Evolutionary conservation across 1,140 invertebrate species (phyloP), one percentile per base, ranked within the genome.

Genomic region (Thaumatotibia leucotreta): DNA sequence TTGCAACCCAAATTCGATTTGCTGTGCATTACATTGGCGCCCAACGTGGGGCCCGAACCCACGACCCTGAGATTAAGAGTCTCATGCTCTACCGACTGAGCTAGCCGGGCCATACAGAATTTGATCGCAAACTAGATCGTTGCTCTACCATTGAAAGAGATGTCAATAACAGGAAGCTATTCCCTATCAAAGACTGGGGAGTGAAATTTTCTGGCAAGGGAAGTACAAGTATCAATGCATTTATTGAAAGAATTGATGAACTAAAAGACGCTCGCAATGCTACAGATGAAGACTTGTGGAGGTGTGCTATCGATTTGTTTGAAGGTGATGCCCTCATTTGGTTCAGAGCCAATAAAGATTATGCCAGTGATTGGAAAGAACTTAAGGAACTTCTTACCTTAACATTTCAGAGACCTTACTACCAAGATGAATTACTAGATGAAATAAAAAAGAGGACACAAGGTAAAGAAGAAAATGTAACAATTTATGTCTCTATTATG

Each of bases 381-480:
- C 54, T 76, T 10, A 61, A 69, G 27, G n/a, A 62, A n/a, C 35
- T 74, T 10, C 22, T 72, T 17, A 68, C 63, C 20, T 32, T 33
- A 8, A 69, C 68, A 32, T 76, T 73, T 58, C 70, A 76, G 35
- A 64, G 61, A 6, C 72, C 72, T 1, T 76, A 71, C 64, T 80
- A 74, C 50, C 75, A 83, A 66, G 80, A 84, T 20, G 61, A 73
- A 22, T 67, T 83, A 23, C 73, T 82, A 65, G 39, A 69, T 1
- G 73, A 83, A 69, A 79, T 82, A 35, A 78, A 74, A 54, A 29
- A 31, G n/a, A 63, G 82, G 14, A 79, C 70, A 11, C 79, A 82
- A 49, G 70, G 73, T 5, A 72, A 64, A 27, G 63, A 76, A 64
- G 82, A 86, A 73, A 33, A 63, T 11, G 66, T 77, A 63, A 17